phyloP scores from a whole-genome alignment of 2,113 vertebrate species.

The Macquaria australasica region DNA sequence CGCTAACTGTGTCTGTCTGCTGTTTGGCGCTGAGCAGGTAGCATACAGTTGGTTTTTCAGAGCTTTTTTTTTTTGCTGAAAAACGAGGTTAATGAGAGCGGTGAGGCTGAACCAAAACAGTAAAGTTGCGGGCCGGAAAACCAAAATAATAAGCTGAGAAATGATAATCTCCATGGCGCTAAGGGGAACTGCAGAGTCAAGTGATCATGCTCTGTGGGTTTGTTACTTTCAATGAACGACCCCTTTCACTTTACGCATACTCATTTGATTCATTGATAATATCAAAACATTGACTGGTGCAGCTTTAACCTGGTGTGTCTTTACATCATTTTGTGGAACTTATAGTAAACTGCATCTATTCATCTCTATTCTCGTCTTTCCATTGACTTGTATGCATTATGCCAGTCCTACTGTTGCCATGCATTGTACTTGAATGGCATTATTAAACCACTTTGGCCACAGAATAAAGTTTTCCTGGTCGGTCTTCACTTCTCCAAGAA shows the following conservation, averaged over 20 bases:
- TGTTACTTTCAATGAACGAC: neutral
- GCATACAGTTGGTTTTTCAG: neutral
- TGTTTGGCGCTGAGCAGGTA: neutral
- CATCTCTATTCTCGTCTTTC: neutral
- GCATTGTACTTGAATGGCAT: neutral
- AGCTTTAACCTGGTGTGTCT: neutral
- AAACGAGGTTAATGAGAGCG: neutral
- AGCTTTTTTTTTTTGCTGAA: neutral
- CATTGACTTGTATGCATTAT: neutral
- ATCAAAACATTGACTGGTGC: neutral
- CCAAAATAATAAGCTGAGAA: neutral
- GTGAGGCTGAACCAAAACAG: neutral
- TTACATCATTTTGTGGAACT: neutral
- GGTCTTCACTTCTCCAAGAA: neutral
- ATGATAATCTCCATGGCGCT: neutral
- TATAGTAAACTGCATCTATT: neutral
- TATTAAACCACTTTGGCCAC: neutral
- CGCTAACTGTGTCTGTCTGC: neutral
- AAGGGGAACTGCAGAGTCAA: neutral
- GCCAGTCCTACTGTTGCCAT: neutral
- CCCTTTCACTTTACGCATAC: neutral
- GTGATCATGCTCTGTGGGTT: neutral
- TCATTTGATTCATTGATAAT: neutral
- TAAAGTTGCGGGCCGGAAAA: neutral
- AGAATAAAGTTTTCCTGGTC: neutral